Base-by-base conservation (phyloP, 1,140 invertebrate genomes). In the Nephila pilipes region DNA sequence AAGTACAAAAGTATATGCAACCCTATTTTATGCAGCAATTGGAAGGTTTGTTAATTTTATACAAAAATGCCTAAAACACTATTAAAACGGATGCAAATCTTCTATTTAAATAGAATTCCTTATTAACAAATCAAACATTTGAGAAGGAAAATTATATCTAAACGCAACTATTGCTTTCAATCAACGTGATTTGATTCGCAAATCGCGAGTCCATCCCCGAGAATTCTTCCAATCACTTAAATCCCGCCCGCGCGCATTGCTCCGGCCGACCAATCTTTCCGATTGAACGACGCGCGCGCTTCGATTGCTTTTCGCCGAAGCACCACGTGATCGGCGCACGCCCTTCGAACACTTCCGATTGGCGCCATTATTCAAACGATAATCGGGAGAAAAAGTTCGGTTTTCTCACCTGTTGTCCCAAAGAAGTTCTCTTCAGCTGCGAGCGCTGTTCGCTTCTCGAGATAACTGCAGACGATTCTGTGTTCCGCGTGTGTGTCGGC, bases 341-440 rank as follows among this genome's bases (percentile, higher is more conserved):
- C 87, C 63, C 38, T 55, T 75, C 63, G 88, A 90, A 80, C 69
- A 57, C 65, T 79, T 88, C 88, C 88, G 65, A 90, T 90, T 90
- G 88, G 88, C 85, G 85, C 60, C 85, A 58, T 87, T 65, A 87
- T 90, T 90, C 88, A 58, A 90, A 90, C 88, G 87, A 88, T 88
- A 88, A 75, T 88, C 87, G 87, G 81, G 46, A 83, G 22, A 63
- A 80, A 90, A 90, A 80, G 16, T 80, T 90, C 63, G n/a, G 80
- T 55, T 60, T 69, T 80, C 88, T 90, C 88, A 90, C 88, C 88
- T 90, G 88, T 90, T 90, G 88, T 75, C 25, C n/a, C 63, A 36
- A 87, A 36, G 32, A 36, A 63, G 58, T n/a, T 46, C 63, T 25
- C 32, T 29, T 38, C 69, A 18, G 69, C 69, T 38, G 69, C 29